phyloP scores from a whole-genome alignment of 37 sponge, comb jelly and placozoan genomes.

The Beroe ovata region DNA sequence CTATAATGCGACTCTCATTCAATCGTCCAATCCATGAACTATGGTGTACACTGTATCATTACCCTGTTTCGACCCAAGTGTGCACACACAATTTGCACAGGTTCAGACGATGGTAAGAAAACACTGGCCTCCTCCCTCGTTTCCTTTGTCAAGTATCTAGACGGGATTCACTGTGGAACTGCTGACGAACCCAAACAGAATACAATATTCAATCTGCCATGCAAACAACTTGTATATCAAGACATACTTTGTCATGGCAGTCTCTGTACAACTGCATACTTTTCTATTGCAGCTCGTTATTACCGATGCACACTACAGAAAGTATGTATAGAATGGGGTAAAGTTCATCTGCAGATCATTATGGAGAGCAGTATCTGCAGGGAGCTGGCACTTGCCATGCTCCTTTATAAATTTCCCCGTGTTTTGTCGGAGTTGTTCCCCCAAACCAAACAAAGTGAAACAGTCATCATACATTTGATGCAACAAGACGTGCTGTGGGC shows the following conservation, averaged over 20 bases:
- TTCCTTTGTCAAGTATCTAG: conserved; percentile 2
- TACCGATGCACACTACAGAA: conserved; percentile 30
- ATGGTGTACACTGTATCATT: no score
- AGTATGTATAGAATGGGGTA: conserved; percentile 33
- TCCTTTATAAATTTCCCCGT: conserved; percentile 17
- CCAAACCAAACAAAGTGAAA: conserved; percentile 18
- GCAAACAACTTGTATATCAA: conserved; percentile 18
- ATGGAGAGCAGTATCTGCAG: background rate
- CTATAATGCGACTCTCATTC: no score
- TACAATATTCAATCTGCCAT: conserved; percentile 28
- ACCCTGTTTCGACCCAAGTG: no score
- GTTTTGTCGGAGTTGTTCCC: conserved; percentile 2
- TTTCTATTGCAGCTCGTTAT: background rate
- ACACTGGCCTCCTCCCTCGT: conserved; percentile 42
- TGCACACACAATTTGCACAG: no score
- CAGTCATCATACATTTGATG: background rate
- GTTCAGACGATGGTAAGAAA: conserved; percentile 59
- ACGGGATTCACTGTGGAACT: background rate
- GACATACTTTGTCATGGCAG: conserved; percentile 13
- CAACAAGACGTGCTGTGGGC: conserved; percentile 17
- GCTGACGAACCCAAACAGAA: background rate
- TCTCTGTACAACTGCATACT: background rate
- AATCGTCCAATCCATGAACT: no score
- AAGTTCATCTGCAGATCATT: conserved; percentile 3
- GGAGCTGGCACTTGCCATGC: conserved; percentile 46